A percentile compares a stretch with the other conserved stretches of the same genome.
These are phyloP conservation scores for Tenthredo notha DNA, from an alignment of 2,888 invertebrate genomes.

Conservation along the genomic window DNA sequence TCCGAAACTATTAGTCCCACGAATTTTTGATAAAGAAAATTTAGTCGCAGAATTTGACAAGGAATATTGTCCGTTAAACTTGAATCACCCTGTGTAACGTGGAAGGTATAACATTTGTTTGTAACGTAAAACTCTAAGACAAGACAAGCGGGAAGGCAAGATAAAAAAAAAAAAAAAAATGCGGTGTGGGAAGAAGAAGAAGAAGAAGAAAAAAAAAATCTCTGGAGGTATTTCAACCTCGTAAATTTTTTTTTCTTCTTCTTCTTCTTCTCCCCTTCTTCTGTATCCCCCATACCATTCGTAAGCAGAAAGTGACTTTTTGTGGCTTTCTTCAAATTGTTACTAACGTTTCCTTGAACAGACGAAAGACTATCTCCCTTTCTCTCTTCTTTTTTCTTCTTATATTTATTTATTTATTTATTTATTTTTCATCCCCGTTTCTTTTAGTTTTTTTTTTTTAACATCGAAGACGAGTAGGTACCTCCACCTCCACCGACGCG, in stretches of 20 bases:
- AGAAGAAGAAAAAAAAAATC: neutral
- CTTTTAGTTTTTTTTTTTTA: neutral
- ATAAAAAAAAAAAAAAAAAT: too few relatives aligned
- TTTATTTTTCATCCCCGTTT: neutral
- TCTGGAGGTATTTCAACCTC: neutral
- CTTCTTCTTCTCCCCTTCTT: neutral
- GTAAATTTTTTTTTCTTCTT: neutral
- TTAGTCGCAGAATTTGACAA: neutral
- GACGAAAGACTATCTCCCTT: neutral
- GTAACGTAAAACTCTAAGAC: constrained; percentile 1
- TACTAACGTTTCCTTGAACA: constrained; percentile 24
- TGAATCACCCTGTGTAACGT: neutral
- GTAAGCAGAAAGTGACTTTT: neutral
- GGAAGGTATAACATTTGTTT: neutral
- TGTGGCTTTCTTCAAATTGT: constrained; percentile 27
- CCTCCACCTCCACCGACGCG: too few relatives aligned
- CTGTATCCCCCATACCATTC: neutral
- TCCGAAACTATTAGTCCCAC: neutral
- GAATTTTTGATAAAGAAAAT: constrained; percentile 1
- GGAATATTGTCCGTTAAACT: neutral
- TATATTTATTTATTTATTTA: neutral
- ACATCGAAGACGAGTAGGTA: neutral
- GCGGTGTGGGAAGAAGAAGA: too few relatives aligned
- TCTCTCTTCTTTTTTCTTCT: neutral
- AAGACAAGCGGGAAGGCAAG: neutral